phyloP scores from a whole-genome alignment of 2,888 invertebrate genomes.

The Drosophila kuntzei region DNA sequence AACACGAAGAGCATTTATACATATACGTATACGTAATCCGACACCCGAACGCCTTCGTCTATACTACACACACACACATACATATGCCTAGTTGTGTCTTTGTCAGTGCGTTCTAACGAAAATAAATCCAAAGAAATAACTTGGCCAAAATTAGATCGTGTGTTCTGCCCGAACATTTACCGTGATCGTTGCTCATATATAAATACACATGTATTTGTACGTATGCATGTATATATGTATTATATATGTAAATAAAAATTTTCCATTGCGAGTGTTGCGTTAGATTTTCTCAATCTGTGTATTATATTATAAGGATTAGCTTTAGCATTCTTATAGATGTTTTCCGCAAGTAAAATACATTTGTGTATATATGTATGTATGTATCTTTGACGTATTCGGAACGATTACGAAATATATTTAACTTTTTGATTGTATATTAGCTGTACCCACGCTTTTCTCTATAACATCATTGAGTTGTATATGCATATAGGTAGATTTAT shows the following conservation, averaged over 20 bases:
- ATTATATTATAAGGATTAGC: conserved; percentile 26
- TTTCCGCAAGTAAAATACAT: conserved; percentile 38
- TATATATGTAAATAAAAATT: conserved; percentile 28
- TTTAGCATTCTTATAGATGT: conserved; percentile 32
- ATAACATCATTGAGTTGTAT: conserved; percentile 26
- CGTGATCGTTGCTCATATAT: conserved; percentile 20
- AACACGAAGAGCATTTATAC: conserved; percentile 42
- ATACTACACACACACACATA: conserved; percentile 23
- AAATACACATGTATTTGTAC: neutral
- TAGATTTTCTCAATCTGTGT: conserved; percentile 35
- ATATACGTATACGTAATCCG: conserved; percentile 78
- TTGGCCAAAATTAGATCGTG: conserved; percentile 85
- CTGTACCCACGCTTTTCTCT: conserved; percentile 40
- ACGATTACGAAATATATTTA: conserved; percentile 71
- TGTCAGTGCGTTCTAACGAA: conserved; percentile 64
- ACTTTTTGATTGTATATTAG: conserved; percentile 35
- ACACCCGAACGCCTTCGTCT: conserved; percentile 72
- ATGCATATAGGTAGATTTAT: conserved; percentile 21
- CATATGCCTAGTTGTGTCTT: conserved; percentile 26
- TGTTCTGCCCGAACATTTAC: conserved; percentile 37
- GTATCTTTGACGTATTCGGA: conserved; percentile 40
- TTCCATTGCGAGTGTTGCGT: conserved; percentile 43
- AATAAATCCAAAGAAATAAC: conserved; percentile 74
- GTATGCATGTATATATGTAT: neutral
- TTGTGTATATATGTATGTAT: conserved; percentile 15